phyloP scores from a whole-genome alignment of 2,888 invertebrate species.

The Eupelmus urozonus region DNA sequence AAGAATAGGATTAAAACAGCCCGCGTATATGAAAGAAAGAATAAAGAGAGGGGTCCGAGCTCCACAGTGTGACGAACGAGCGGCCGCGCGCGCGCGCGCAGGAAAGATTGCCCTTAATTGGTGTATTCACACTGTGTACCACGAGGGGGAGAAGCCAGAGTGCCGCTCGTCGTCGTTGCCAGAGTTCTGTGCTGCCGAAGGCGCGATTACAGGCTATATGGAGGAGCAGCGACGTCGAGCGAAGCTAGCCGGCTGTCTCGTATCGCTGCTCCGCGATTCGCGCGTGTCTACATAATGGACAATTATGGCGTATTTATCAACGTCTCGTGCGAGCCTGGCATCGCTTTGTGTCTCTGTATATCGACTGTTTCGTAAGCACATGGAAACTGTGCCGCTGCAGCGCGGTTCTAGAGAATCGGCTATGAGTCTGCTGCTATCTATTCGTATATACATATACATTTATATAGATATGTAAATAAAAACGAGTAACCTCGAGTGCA shows the following conservation, averaged over 20 bases:
- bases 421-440: too few relatives aligned
- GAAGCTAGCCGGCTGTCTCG: too few relatives aligned
- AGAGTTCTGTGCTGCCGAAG: too few relatives aligned
- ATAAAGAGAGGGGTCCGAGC: not conserved
- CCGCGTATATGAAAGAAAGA: too few relatives aligned
- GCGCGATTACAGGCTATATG: too few relatives aligned
- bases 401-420: not conserved
- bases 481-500: too few relatives aligned
- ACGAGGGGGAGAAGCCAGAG: conserved; percentile 16
- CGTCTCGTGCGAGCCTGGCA: not conserved
- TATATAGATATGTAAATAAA: too few relatives aligned
- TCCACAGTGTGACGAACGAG: not conserved
- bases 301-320: conserved; percentile 48
- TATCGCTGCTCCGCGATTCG: conserved; percentile 18
- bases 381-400: not conserved
- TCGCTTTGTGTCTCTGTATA: not conserved
- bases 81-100: conserved; percentile 44
- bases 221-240: too few relatives aligned
- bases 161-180: not conserved
- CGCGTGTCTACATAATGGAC: conserved; percentile 32
- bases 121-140: conserved; percentile 22
- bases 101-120: conserved; percentile 66
- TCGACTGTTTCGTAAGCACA: not conserved
- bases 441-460: too few relatives aligned
- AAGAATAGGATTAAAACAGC: conserved; percentile 11